Base-by-base conservation (phyloP, 1,140 invertebrate genomes). In the Rhyzopertha dominica region DNA sequence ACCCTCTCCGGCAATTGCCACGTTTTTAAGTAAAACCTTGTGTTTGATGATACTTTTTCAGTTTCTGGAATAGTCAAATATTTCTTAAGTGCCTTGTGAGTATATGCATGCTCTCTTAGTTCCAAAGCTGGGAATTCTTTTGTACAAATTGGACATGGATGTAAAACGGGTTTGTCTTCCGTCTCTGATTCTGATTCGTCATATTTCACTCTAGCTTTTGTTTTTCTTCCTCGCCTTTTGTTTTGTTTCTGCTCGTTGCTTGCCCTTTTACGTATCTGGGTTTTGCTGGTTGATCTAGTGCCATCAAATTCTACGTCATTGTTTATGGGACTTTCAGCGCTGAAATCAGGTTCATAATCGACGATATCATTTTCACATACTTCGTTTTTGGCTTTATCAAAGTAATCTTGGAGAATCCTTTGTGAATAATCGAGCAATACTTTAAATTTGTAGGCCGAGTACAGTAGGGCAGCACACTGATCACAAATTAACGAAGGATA, bases 71-170 rank as follows among this genome's bases (percentile, higher is more conserved):
- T 52, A 26, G 13, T 56, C 25, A 53, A 42, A 37, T 56, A 56
- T 25, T 53, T 53, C 41, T 47, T 53, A 14, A 56, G 36, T 2
- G 47, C 47, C 41, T 53, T 52, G 24, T 56, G 53, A 24, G 35
- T 43, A 20, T 49, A 47, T 9, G 44, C 50, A 24, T 56, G 53
- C 16, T 47, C 25, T 23, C 43, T 10, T 14, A 56, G 31, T 42
- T 53, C 47, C 22, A 42, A 37, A 3, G 50, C 47, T 0, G 35
- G 20, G 10, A 56, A 53, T 30, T 56, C 50, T 32, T 47, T 49
- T 1, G 47, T 43, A 19, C 53, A 56, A 30, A 56, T 47, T n/a
- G 53, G 53, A 29, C 53, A 56, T 28, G 49, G 29, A 25, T 53
- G 47, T 13, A 49, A 13, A 5, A 19, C 31, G 5, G 12, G 8